Evolutionary conservation across 2,888 invertebrate species (phyloP).

Genomic region (Chamaedrilus cognettii): DNA sequence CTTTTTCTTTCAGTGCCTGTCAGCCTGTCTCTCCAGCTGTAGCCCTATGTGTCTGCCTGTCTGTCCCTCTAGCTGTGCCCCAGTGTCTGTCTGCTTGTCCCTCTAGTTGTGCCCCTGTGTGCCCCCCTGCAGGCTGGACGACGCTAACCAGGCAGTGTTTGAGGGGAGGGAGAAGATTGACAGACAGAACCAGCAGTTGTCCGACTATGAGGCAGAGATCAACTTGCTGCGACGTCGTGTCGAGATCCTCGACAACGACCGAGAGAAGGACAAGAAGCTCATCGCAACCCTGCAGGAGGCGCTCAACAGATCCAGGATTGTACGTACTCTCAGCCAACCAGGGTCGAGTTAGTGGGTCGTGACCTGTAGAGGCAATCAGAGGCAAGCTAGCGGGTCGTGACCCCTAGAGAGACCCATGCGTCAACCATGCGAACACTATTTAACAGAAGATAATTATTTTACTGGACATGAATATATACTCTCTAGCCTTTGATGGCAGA

Average conservation of each 20-base stretch:
- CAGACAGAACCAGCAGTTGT: slow-evolving; percentile 45
- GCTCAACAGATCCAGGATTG: slow-evolving; percentile 48
- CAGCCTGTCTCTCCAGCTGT: background rate
- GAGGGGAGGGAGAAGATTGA: slow-evolving; percentile 5
- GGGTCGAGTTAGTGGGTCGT: too few species aligned
- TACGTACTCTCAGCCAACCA: background rate
- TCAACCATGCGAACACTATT: too few species aligned
- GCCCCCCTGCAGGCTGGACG: slow-evolving; percentile 45
- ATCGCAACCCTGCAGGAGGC: slow-evolving; percentile 51
- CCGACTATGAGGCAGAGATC: slow-evolving; percentile 61
- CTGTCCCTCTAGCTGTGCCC: background rate
- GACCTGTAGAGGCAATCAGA: too few species aligned
- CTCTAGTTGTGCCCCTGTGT: too few species aligned
- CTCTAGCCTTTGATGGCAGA: too few species aligned
- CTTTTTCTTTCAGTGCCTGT: background rate
- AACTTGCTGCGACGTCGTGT: slow-evolving; percentile 56
- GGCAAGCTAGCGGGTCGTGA: too few species aligned
- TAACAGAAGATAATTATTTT: too few species aligned
- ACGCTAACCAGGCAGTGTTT: slow-evolving; percentile 36
- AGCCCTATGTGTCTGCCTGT: background rate
- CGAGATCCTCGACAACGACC: slow-evolving; percentile 43
- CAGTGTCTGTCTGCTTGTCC: background rate
- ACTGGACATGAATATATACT: too few species aligned
- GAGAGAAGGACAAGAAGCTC: slow-evolving; percentile 46
- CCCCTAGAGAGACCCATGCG: too few species aligned